Base-by-base conservation (phyloP, 1,140 invertebrate species). In the Bombus breviceps region DNA sequence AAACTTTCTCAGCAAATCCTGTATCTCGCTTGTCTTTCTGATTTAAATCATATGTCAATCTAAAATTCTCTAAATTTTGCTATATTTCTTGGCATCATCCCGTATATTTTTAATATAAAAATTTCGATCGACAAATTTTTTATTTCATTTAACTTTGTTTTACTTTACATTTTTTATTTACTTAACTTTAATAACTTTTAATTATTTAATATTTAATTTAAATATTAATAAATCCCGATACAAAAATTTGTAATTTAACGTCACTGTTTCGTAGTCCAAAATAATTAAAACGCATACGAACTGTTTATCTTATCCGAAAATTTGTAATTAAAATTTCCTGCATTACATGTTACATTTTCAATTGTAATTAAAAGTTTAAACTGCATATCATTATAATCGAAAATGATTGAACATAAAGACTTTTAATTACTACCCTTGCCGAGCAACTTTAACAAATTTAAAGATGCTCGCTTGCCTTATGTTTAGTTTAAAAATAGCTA, bases 21-120 rank as follows among this genome's bases (percentile, higher is more conserved):
- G 0, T 1, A 25, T 39, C 37, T 28, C 39, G 0, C 25, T 13
- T 28, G 3, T 4, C 1, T 39, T 28, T 39, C 3, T 12, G 15
- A 71, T 71, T 39, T 39, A 28, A 39, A 71, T 39, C 25, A 34
- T 4, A 25, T 22, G 32, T 62, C 59, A 12, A 62, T 62, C 28
- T 62, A 62, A 62, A 62, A 10, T 10, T 10, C 18, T 22, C n/a
- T 3, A 0, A 68, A 34, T 2, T 22, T 22, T 25, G 13, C 13
- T 32, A 68, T 12, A 3, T n/a, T 59, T 59, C 28, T 59, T 28
- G 28, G 0, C 32, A 68, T 68, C 15, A 1, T 9, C 2, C 0
- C 8, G 34, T 3, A 34, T 68, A 22, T 4, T 22, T 53, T 37
- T 18, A 10, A 22, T 34, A 34, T 68, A 22, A 53, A 53, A 53